Base-by-base conservation (phyloP, 2,797 vertebrate species). In the Champsocephalus esox region DNA sequence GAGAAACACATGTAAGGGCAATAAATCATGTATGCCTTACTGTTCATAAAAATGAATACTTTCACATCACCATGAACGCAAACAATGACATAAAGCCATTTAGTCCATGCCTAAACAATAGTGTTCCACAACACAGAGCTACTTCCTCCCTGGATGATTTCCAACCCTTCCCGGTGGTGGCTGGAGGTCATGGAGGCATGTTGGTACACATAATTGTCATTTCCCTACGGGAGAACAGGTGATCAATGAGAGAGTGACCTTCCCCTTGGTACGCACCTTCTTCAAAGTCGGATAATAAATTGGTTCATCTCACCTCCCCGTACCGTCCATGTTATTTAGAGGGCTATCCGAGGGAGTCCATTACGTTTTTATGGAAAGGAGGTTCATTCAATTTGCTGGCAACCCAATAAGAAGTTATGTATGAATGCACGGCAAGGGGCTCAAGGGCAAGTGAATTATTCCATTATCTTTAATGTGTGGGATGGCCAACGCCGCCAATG, bases 401-500 rank as follows among this genome's bases (percentile, higher is more conserved):
- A 70, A 81, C 83, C 88, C 89, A 81, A 89, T 90, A 73, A 87
- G 81, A 88, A 82, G 89, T 86, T 88, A 58, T 83, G 74, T 87
- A 55, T 82, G 89, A 85, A 83, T 75, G 85, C 70, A 55, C 8
- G 38, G 81, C 17, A 43, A 70, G 49, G 67, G 77, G 76, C 88
- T 92, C 91, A 94, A 95, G 94, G 93, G 89, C 91, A 90, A 92
- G 86, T 85, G 82, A 89, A 92, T 94, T 90, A 94, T 93, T 94
- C 85, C 81, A 91, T 93, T 92, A 90, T 83, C 82, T 82, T 82
- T 92, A 88, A 92, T 89, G 87, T 86, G 80, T 72, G 67, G 85
- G 73, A 81, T 80, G 87, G 54, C 59, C 66, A 77, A 77, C 64
- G 85, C 61, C 24, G n/a, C 79, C 79, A 66, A 80, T 78, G 84